Evolutionary conservation across 2,888 invertebrate genomes (phyloP).

Genomic region (Andrena fulva): DNA sequence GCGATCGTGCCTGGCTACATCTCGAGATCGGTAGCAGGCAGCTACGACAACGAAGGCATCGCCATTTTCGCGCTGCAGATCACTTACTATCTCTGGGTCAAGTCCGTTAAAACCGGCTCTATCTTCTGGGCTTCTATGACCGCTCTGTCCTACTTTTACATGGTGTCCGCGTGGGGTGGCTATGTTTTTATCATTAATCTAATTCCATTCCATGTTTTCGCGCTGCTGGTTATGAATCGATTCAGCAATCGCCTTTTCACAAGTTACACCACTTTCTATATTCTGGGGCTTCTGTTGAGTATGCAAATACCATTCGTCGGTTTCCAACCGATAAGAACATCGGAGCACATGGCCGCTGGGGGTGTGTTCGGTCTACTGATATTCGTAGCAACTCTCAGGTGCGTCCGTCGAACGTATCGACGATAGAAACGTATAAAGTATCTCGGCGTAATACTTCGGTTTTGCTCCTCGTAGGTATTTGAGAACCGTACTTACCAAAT

Average conservation of each 20-base stretch:
- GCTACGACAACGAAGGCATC: slow-evolving; percentile 99
- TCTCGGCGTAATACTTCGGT: background rate
- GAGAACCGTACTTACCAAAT: slow-evolving; percentile 93
- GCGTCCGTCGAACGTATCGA: slow-evolving; percentile 2
- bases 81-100: slow-evolving; percentile 99
- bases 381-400: slow-evolving; percentile 93
- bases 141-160: slow-evolving; percentile 99
- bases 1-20: slow-evolving; percentile 99
- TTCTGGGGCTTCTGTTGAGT: slow-evolving; percentile 96
- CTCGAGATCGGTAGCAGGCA: slow-evolving; percentile 99
- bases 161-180: slow-evolving; percentile 99
- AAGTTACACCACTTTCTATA: slow-evolving; percentile 98
- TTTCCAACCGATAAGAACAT: slow-evolving; percentile 99
- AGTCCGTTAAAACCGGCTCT: slow-evolving; percentile 98
- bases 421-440: background rate
- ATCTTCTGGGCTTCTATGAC: slow-evolving; percentile 98
- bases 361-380: slow-evolving; percentile 98
- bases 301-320: slow-evolving; percentile 99
- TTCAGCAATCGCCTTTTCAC: slow-evolving; percentile 96
- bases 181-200: slow-evolving; percentile 99
- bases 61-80: slow-evolving; percentile 99
- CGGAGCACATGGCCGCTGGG: slow-evolving; percentile 99
- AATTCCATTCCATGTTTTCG: slow-evolving; percentile 99
- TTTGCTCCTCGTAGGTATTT: slow-evolving; percentile 87
- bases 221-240: slow-evolving; percentile 96